These are phyloP conservation scores for Capromys pilorides DNA, from an alignment of 2,797 vertebrate genomes.

Conservation along the genomic window DNA sequence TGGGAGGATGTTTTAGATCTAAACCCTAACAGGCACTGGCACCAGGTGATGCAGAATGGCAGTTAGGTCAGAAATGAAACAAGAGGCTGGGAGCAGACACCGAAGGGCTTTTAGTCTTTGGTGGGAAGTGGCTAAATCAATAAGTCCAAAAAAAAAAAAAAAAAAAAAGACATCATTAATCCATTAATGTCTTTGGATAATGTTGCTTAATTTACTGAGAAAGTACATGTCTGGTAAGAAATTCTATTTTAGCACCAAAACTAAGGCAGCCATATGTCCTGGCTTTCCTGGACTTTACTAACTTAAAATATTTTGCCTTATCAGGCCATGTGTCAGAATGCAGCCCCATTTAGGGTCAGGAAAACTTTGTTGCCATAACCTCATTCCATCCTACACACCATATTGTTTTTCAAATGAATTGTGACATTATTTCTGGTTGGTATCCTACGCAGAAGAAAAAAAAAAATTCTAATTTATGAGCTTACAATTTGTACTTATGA, in stretches of 20 bases:
- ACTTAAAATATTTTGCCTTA: conserved; percentile 78
- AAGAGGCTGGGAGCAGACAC: not conserved
- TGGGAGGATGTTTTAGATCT: not conserved
- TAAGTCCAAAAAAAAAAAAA: not conserved
- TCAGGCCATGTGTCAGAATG: conserved; percentile 64
- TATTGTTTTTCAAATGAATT: conserved; percentile 72
- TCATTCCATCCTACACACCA: conserved; percentile 71
- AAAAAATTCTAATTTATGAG: conserved; percentile 49
- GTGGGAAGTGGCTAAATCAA: conserved; percentile 5
- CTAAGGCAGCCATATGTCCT: conserved; percentile 74
- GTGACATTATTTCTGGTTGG: conserved; percentile 53
- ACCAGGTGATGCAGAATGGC: not conserved
- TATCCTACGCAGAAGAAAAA: conserved; percentile 35
- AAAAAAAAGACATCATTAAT: too few relatives aligned
- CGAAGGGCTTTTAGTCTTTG: not conserved
- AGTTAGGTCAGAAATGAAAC: not conserved
- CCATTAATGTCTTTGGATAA: not conserved
- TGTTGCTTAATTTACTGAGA: conserved; percentile 49
- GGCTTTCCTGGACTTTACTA: conserved; percentile 45
- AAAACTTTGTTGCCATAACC: conserved; percentile 64
- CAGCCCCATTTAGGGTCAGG: conserved; percentile 56
- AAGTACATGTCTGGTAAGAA: conserved; percentile 43
- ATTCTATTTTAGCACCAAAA: conserved; percentile 66
- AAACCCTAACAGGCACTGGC: not conserved
- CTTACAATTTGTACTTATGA: conserved; percentile 58